Base-by-base conservation (phyloP, 1,140 invertebrate genomes). In the Ostrea edulis region DNA sequence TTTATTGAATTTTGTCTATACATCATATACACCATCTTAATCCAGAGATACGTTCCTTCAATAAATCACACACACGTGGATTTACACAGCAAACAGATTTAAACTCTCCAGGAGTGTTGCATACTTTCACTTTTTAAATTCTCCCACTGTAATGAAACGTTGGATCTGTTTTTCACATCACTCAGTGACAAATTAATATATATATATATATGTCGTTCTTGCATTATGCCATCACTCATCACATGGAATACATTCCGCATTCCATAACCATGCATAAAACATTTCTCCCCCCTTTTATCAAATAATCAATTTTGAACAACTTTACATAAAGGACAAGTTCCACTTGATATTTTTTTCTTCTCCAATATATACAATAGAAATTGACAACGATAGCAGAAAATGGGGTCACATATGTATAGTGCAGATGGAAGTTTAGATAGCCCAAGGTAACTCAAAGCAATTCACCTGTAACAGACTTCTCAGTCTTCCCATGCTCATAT, bases 401-500 rank as follows among this genome's bases (percentile, higher is more conserved):
- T 77, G 68, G 29, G 68, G 68, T 77, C 68, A 77, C 29, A 77
- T 9, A 35, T 35, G 29, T 29, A 77, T 29, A 71, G 14, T 29
- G 29, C 25, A 22, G 25, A 25, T 35, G 8, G 2, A 77, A 62
- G 9, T 29, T 14, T 25, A 35, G 29, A 77, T 29, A 11, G 68
- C 68, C 68, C 35, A 11, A 77, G 68, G 68, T 29, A 77, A 77
- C 68, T 11, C 12, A 29, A 77, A 35, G 14, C 68, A 77, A 17
- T 29, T 71, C 68, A 77, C 68, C 68, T 77, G 68, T 77, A 25
- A 77, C 25, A 77, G 12, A 77, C 9, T 77, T 77, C 35, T 35
- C 25, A 2, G 68, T 29, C 29, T 35, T 14, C 2, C 35, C 9
- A 77, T 35, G 25, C 25, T 29, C 29, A 14, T 29, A 71, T 71